Evolutionary conservation across 2,113 vertebrate species (phyloP).

Genomic region (Poeciliopsis turrubarensis): DNA sequence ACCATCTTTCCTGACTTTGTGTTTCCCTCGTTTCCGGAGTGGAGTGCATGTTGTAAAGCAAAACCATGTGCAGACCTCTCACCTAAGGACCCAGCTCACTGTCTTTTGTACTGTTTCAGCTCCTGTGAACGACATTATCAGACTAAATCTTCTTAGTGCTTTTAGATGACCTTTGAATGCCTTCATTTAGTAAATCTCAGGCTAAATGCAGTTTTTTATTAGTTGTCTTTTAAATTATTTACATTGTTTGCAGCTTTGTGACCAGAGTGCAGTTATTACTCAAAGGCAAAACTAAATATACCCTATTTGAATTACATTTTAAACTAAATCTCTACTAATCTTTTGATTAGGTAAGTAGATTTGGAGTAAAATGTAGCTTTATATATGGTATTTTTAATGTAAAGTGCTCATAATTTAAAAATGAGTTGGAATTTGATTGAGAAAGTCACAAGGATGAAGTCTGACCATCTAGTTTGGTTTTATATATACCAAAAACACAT

Average conservation of each 20-base stretch:
- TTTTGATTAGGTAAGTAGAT: too few relatives aligned
- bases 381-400: background rate
- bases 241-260: background rate
- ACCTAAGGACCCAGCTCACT: conserved; percentile 77
- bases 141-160: conserved; percentile 14
- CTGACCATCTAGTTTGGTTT: background rate
- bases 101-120: conserved; percentile 67
- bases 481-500: background rate
- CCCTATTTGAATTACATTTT: too few relatives aligned
- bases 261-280: background rate
- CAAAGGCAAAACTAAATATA: background rate
- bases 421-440: background rate
- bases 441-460: background rate
- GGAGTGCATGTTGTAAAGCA: conserved; percentile 67
- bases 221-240: background rate
- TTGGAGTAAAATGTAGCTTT: too few relatives aligned
- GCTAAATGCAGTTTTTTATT: conserved; percentile 10
- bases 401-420: background rate
- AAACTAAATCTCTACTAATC: too few relatives aligned
- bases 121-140: conserved; percentile 48
- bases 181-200: conserved; percentile 15
- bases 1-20: conserved; percentile 41
- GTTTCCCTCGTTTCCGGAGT: conserved; percentile 43
- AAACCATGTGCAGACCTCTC: conserved; percentile 59
- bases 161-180: conserved; percentile 23